Evolutionary conservation across 2,113 vertebrate species (phyloP), one percentile per base, ranked within the genome.

Genomic region (Lophochroa leadbeateri): DNA sequence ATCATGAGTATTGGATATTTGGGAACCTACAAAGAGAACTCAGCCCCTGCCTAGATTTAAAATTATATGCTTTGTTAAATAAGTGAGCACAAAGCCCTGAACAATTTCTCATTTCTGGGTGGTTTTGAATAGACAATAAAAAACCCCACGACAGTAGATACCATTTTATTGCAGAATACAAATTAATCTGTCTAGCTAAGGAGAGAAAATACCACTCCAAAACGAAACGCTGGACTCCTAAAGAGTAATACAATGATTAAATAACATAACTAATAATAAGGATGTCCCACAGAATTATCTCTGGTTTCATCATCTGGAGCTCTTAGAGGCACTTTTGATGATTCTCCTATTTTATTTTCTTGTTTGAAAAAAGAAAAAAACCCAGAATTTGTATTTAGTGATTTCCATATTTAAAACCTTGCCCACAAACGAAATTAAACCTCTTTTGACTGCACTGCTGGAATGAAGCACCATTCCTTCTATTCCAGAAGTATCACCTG

Each of bases 121-220:
- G 68, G 43, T 86, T 95, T 90, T 86, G 80, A 95, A 82, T 29
- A 55, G 83, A 71, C 65, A 92, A 75, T 86, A 63, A 95, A 91
- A 80, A 37, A 5, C 3, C 58, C 52, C 70, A 57, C 77, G 82
- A 95, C 53, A 77, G 27, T 65, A 82, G 87, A 85, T 92, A 81
- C 58, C 17, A 29, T 90, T 96, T 94, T 82, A 91, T 83, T 88
- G 79, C 53, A 63, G 64, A 94, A 86, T 78, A 81, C 49, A 85
- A 88, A 92, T 90, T 93, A 82, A 88, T 88, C 75, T 87, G 47
- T 92, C 95, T 96, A 92, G 72, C 64, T 71, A 70, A 77, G 82
- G 47, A 84, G 75, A 86, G 60, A 92, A 81, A 44, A 69, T 67
- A 84, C 50, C 41, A 72, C 78, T 77, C 31, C 52, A 44, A 81